Evolutionary conservation across 2,797 vertebrate genomes (phyloP).

Genomic region (Ptychobarbus kaznakovi): DNA sequence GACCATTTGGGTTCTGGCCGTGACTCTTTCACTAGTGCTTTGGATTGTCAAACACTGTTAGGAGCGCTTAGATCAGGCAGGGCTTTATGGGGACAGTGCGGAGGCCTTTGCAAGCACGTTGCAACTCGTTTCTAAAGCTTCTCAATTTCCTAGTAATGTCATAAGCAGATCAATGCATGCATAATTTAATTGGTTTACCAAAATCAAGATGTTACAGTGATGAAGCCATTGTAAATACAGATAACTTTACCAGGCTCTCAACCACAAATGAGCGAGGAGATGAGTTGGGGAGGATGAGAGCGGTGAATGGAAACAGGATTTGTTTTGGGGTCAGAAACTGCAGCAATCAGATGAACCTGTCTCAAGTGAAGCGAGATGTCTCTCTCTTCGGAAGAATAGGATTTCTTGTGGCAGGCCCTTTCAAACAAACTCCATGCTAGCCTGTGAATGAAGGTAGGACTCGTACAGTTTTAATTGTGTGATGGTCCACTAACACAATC

Average conservation of each 20-base stretch:
- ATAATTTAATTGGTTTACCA: constrained; percentile 2
- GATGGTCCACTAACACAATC: constrained; percentile 79
- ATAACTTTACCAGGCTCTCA: constrained; percentile 3
- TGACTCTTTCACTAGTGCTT: constrained; percentile 78
- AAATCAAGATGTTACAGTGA: constrained; percentile 7
- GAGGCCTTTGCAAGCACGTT: constrained; percentile 61
- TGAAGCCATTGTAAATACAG: background rate
- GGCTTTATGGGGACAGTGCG: constrained; percentile 71
- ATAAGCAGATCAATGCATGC: constrained; percentile 49
- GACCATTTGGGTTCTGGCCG: constrained; percentile 78
- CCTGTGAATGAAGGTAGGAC: constrained; percentile 67
- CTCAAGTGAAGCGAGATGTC: constrained; percentile 50
- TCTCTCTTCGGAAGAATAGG: constrained; percentile 28
- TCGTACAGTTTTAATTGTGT: constrained; percentile 74
- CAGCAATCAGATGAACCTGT: constrained; percentile 40
- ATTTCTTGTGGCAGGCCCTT: constrained; percentile 56
- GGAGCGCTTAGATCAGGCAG: constrained; percentile 70
- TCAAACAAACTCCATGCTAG: constrained; percentile 67
- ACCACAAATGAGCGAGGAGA: background rate
- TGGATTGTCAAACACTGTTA: constrained; percentile 84
- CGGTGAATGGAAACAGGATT: constrained; percentile 2
- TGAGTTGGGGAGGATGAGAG: background rate
- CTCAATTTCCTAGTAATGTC: constrained; percentile 70
- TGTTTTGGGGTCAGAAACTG: constrained; percentile 24
- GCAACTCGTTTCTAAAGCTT: constrained; percentile 63